Percentiles rank a stretch among this genome's conserved stretches.
Conservation (phyloP, 1,140 invertebrate species). For the Nasonia giraulti region DNA sequence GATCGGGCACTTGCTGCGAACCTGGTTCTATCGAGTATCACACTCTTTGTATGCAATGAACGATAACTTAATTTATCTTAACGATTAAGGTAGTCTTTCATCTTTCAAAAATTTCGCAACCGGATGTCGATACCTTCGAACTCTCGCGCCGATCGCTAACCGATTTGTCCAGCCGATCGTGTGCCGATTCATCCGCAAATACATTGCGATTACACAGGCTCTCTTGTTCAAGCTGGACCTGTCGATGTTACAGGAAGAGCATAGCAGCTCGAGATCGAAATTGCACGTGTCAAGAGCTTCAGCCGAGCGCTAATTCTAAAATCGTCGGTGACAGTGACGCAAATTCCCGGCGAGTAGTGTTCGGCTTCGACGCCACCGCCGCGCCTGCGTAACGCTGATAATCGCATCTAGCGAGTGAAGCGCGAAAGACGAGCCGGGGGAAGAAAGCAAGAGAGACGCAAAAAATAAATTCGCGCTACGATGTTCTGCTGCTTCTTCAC, state of each 20-base stretch:
- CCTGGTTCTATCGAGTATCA: not conserved
- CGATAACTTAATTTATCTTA: too few species aligned
- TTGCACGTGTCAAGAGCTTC: conserved; percentile 40
- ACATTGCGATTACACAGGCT: not conserved
- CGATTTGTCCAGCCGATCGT: not conserved
- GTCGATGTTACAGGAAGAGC: conserved; percentile 44
- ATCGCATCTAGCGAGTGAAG: conserved; percentile 2
- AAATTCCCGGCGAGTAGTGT: conserved; percentile 60
- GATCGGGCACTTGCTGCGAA: not conserved
- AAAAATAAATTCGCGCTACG: not conserved
- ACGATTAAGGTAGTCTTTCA: too few species aligned
- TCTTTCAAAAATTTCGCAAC: too few species aligned
- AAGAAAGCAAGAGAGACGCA: not conserved
- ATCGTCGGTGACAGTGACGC: conserved; percentile 69
- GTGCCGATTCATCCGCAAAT: not conserved
- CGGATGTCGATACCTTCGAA: too few species aligned
- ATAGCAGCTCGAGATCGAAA: not conserved
- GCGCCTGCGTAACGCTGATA: conserved; percentile 3
- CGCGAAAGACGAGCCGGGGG: not conserved
- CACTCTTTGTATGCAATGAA: too few species aligned
- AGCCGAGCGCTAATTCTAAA: conserved; percentile 64
- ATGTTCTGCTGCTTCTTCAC: not conserved
- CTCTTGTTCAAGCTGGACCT: not conserved
- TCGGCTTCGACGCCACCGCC: conserved; percentile 21
- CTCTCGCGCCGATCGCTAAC: not conserved